Percentiles rank a stretch among this genome's conserved stretches.
Conservation (phyloP, 1,140 invertebrate genomes). For the Musca vetustissima region DNA sequence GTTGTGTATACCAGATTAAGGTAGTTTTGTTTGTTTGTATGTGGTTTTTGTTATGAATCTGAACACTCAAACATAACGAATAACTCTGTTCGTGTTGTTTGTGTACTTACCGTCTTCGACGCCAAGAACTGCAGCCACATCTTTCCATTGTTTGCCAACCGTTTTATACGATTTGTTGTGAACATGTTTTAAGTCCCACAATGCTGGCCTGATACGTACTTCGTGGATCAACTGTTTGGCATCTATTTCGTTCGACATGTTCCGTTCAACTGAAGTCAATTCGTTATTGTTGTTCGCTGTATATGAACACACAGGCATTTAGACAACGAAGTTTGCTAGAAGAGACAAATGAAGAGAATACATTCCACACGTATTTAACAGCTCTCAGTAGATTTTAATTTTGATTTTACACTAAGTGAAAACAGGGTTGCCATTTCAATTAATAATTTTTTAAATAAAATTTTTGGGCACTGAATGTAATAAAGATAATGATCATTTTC, state of each 20-base stretch:
- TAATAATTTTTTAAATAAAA: too few species aligned
- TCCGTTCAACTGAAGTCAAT: slow-evolving; percentile 5
- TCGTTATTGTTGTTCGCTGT: neutral
- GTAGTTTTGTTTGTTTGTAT: too few species aligned
- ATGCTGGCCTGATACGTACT: slow-evolving; percentile 39
- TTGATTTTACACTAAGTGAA: too few species aligned
- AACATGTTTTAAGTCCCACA: slow-evolving; percentile 37
- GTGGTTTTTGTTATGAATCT: too few species aligned
- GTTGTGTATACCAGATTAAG: too few species aligned
- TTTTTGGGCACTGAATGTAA: too few species aligned
- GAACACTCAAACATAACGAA: too few species aligned
- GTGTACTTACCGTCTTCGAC: neutral
- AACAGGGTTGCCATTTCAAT: too few species aligned
- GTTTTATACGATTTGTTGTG: slow-evolving; percentile 16
- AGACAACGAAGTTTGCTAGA: neutral
- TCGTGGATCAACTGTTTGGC: slow-evolving; percentile 43
- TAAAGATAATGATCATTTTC: too few species aligned
- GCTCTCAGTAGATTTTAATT: too few species aligned
- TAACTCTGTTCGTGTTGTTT: too few species aligned
- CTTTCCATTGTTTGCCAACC: slow-evolving; percentile 11
- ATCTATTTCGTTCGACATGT: slow-evolving; percentile 44
- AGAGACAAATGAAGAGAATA: neutral
- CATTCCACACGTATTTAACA: neutral
- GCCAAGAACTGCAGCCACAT: neutral
- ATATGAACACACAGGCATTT: neutral